Evolutionary conservation across 1,140 invertebrate genomes (phyloP).

Genomic region (Drosophila simulans): DNA sequence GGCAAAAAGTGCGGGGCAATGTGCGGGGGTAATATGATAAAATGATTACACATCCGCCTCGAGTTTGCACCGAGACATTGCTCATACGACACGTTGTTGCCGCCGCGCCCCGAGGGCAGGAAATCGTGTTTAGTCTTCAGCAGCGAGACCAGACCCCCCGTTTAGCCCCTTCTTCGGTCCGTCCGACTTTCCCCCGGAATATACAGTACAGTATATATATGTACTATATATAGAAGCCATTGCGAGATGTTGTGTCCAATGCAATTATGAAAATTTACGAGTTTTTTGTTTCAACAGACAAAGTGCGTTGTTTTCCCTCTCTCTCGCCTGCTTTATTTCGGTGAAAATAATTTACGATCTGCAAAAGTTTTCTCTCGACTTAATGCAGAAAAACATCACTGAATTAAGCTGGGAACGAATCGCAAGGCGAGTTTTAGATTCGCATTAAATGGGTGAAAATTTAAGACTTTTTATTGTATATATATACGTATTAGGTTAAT

Average conservation of each 20-base stretch:
- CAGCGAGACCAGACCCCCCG: conserved; percentile 13
- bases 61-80: conserved; percentile 80
- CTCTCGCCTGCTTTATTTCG: conserved; percentile 23
- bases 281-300: conserved; percentile 60
- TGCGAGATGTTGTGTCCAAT: conserved; percentile 57
- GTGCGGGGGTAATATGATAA: conserved; percentile 73
- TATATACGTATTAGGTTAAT: neutral
- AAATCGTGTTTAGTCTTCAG: conserved; percentile 78
- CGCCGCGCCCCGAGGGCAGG: conserved; percentile 53
- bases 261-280: conserved; percentile 82
- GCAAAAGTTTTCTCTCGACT: conserved; percentile 63
- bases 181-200: neutral
- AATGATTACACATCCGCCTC: conserved; percentile 80
- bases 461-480: neutral
- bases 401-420: conserved; percentile 4
- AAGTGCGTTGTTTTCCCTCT: conserved; percentile 34
- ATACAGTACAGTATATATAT: neutral
- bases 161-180: neutral
- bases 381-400: conserved; percentile 39
- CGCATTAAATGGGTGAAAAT: neutral
- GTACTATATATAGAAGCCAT: conserved; percentile 8
- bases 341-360: conserved; percentile 70
- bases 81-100: conserved; percentile 76
- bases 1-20: neutral
- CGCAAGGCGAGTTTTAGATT: neutral